phyloP scores from a whole-genome alignment of 2,888 invertebrate genomes.

The Leptinotarsa rubiginosa region DNA sequence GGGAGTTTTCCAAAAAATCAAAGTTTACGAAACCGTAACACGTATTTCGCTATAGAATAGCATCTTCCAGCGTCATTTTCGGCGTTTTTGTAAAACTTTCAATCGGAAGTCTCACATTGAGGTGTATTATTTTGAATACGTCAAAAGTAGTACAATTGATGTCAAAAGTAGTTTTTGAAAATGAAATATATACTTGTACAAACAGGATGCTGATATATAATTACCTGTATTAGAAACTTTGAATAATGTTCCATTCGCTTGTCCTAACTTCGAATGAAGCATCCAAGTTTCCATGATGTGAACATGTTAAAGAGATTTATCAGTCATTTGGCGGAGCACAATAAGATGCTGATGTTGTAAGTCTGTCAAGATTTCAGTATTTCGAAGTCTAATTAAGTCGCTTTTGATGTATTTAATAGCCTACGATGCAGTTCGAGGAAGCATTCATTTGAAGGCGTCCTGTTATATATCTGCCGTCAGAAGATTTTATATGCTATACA shows the following conservation, averaged over 20 bases:
- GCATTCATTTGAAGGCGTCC: conserved; percentile 22
- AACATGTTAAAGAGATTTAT: conserved; percentile 30
- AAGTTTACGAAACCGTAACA: too few relatives aligned
- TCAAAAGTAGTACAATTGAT: too few relatives aligned
- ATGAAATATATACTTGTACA: too few relatives aligned
- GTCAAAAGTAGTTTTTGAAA: too few relatives aligned
- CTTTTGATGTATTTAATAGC: conserved; percentile 31
- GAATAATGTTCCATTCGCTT: not conserved
- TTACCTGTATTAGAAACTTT: not conserved
- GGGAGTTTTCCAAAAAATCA: too few relatives aligned
- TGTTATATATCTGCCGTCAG: not conserved
- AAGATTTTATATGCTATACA: conserved; percentile 1
- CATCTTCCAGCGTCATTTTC: too few relatives aligned
- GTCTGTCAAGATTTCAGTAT: conserved; percentile 28
- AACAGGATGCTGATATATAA: not conserved
- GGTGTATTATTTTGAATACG: too few relatives aligned
- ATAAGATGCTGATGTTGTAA: conserved; percentile 33
- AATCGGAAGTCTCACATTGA: too few relatives aligned
- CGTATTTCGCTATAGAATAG: too few relatives aligned
- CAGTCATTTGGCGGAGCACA: conserved; percentile 29
- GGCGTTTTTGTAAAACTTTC: too few relatives aligned
- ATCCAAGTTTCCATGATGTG: not conserved
- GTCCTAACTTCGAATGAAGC: not conserved
- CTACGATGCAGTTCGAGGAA: conserved; percentile 26
- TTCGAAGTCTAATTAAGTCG: conserved; percentile 29